A percentile compares a stretch with the other conserved stretches of the same genome.
Conservation (phyloP, 2,113 vertebrate species). For the Argyrosomus japonicus region DNA sequence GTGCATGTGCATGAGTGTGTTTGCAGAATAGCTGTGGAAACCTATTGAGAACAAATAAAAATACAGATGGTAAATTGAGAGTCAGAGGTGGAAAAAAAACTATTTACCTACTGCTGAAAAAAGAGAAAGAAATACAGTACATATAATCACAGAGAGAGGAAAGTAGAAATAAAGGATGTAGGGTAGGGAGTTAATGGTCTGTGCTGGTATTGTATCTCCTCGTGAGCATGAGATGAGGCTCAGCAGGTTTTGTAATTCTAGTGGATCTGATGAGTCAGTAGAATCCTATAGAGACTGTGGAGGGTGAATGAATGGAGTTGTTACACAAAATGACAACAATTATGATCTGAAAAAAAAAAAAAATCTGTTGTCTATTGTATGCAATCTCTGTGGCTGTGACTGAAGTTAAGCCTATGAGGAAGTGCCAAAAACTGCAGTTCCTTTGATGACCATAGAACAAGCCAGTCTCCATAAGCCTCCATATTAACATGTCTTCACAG, state of each 20-base stretch:
- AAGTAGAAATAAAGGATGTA: neutral
- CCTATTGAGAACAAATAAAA: neutral
- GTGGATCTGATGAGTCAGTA: slow-evolving; percentile 48
- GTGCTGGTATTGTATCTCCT: slow-evolving; percentile 33
- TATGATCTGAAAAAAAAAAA: neutral
- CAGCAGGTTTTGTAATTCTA: slow-evolving; percentile 51
- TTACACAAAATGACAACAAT: slow-evolving; percentile 35
- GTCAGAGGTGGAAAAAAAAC: neutral
- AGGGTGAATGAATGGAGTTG: slow-evolving; percentile 15
- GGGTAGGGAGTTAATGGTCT: slow-evolving; percentile 34
- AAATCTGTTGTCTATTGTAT: neutral
- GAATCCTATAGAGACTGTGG: slow-evolving; percentile 27
- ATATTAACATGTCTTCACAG: too few species aligned
- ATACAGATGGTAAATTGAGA: neutral
- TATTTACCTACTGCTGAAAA: neutral
- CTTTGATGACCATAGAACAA: too few species aligned
- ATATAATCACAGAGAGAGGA: neutral
- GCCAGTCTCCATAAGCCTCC: too few species aligned
- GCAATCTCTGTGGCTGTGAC: too few species aligned
- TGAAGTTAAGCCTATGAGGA: too few species aligned
- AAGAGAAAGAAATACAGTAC: slow-evolving; percentile 7
- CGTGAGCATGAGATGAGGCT: slow-evolving; percentile 40
- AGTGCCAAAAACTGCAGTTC: too few species aligned
- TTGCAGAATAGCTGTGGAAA: neutral
- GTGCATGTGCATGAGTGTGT: neutral